A percentile compares a stretch with the other conserved stretches of the same genome.
Evolutionary conservation across 2,113 vertebrate genomes (phyloP).

Genomic region (Amblyornis subalaris): DNA sequence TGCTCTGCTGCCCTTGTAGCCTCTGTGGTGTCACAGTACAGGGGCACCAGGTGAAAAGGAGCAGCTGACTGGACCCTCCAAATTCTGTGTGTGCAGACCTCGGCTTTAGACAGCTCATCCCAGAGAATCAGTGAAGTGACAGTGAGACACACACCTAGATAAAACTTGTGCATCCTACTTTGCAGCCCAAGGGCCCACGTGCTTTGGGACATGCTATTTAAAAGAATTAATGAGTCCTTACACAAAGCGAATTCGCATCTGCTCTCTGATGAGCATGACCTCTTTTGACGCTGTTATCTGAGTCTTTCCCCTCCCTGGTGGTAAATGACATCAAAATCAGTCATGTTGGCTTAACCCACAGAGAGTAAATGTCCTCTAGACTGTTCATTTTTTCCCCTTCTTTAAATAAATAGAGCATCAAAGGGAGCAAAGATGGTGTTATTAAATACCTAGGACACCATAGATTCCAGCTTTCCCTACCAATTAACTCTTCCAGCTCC

Average conservation of each 20-base stretch:
- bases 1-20: neutral
- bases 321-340: slow-evolving; percentile 40
- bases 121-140: neutral
- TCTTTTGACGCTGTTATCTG: slow-evolving; percentile 5
- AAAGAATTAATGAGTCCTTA: slow-evolving; percentile 46
- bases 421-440: neutral
- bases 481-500: neutral
- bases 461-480: neutral
- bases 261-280: slow-evolving; percentile 27
- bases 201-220: neutral
- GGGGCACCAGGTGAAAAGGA: neutral
- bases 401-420: neutral
- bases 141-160: neutral
- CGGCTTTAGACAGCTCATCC: neutral
- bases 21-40: neutral
- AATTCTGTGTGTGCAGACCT: neutral
- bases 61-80: neutral
- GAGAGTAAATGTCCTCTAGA: slow-evolving; percentile 28
- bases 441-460: neutral
- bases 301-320: slow-evolving; percentile 13
- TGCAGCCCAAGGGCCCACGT: neutral
- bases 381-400: neutral
- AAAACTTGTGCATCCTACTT: neutral
- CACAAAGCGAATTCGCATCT: neutral
- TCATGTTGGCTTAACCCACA: slow-evolving; percentile 1